Base-by-base conservation (phyloP, 2,113 vertebrate species). In the Eurypyga helias region DNA sequence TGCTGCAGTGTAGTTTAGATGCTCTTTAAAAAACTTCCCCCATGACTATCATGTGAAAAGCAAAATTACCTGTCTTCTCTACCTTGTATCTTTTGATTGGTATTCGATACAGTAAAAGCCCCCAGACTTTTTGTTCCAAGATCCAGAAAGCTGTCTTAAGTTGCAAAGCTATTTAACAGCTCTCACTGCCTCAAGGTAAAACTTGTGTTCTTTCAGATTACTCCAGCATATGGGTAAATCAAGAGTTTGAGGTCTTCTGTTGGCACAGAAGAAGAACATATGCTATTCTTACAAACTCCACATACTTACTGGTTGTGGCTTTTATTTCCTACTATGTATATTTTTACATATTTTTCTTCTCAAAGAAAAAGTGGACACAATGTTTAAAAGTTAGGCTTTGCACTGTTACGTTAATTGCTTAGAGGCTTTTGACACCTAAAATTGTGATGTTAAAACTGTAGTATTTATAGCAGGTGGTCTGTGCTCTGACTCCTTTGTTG, bases 251-350 rank as follows among this genome's bases (percentile, higher is more conserved):
- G 95, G 94, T 96, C 94, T 95, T 97, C 80, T 71, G 28, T 92
- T 97, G 95, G 97, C 95, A 96, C 84, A 83, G 91, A 38, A 82
- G 58, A 93, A 85, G 91, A 96, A 94, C 94, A 97, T 93, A 96
- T 96, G 97, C 93, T 96, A 93, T 96, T 97, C 94, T 95, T 94
- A 93, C 65, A 94, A 95, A 94, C 73, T 87, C 92, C 83, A 76
- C 81, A 94, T 79, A 52, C 87, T 96, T 94, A 29, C 83, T 89
- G 45, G 17, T 92, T 55, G 43, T 94, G 93, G 66, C 87, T 95
- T 93, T 92, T 94, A 87, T 89, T 94, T 94, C 49, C 70, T 84
- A 84, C 25, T 71, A 21, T 58, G 41, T 92, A 46, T 71, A 79
- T 80, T 89, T 96, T 84, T 70, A 34, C 70, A 61, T 90, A 55